Base-by-base conservation (phyloP, 2,888 invertebrate genomes). In the Archips crataeganus region DNA sequence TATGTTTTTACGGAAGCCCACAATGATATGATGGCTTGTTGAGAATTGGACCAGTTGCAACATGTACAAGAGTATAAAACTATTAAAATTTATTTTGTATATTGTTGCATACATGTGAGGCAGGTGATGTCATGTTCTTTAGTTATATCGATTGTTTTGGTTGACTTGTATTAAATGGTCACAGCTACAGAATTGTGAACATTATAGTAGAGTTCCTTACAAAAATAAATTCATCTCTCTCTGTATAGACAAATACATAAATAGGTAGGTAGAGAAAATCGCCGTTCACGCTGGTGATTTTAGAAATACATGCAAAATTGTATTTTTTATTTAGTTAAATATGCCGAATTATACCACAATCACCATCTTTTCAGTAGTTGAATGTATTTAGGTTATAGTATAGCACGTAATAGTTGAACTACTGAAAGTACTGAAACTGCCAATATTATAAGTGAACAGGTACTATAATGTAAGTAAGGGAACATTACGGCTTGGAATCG, bases 351-450 rank as follows among this genome's bases (percentile, higher is more conserved):
- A 39, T n/a, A 10, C 60, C 60, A 60, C 39, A n/a, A 42, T 42
- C 39, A 8, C 3, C 10, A 51, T 54, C 59, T 75, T 71, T 75
- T 75, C 75, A 60, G 76, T 78, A 80, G 79, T 68, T 80, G 81
- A 80, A 82, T 80, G 78, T 87, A 79, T 78, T 76, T 86, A 85
- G 81, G 76, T 76, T 64, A 80, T 84, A 83, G 82, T 76, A 77
- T 79, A 79, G 76, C 78, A 82, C 82, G 79, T 47, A 47, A 70
- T 69, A 65, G 63, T 32, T 59, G 15, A 49, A 60, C 76, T 81
- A 81, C 82, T 77, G 76, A 85, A 49, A 60, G 76, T 81, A 81
- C 82, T 77, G 76, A 85, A 84, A 87, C 88, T 89, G 88, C 89
- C 89, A 88, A 82, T 82, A 79, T 77, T 80, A 79, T 80, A 79